These are phyloP conservation scores for Gulo gulo DNA, from an alignment of 2,113 vertebrate genomes.

Conservation along the genomic window DNA sequence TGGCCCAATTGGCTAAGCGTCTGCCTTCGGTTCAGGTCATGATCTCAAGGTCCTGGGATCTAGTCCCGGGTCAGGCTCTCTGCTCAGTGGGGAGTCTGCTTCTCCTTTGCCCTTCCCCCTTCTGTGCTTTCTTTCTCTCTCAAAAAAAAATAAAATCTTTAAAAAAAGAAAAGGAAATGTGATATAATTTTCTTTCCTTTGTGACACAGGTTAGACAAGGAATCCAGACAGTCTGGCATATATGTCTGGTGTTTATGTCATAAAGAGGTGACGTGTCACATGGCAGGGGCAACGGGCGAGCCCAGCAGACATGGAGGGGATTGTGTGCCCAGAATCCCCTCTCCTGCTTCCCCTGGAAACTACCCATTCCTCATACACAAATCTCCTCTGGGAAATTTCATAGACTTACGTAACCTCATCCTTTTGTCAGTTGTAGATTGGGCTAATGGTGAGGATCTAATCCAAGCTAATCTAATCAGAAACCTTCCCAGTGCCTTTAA, in stretches of 20 bases:
- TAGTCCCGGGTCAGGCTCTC: not conserved
- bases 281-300: fast-evolving
- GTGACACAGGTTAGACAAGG: not conserved
- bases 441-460: not conserved
- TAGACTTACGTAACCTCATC: not conserved
- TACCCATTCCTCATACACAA: not conserved
- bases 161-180: not conserved
- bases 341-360: not conserved
- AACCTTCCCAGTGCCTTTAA: slow-evolving; percentile 7
- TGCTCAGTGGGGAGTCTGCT: not conserved
- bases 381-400: not conserved
- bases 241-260: fast-evolving
- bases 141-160: not conserved
- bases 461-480: not conserved
- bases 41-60: not conserved
- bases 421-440: not conserved
- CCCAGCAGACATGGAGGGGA: fast-evolving
- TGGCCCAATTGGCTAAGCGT: not conserved
- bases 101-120: not conserved
- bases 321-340: not conserved
- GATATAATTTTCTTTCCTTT: not conserved
- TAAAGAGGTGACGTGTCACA: not conserved
- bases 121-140: not conserved
- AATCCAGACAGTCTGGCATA: not conserved
- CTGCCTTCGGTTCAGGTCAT: not conserved